Conservation (phyloP, 2,797 vertebrate species). For the Tenualosa thibaudeaui region DNA sequence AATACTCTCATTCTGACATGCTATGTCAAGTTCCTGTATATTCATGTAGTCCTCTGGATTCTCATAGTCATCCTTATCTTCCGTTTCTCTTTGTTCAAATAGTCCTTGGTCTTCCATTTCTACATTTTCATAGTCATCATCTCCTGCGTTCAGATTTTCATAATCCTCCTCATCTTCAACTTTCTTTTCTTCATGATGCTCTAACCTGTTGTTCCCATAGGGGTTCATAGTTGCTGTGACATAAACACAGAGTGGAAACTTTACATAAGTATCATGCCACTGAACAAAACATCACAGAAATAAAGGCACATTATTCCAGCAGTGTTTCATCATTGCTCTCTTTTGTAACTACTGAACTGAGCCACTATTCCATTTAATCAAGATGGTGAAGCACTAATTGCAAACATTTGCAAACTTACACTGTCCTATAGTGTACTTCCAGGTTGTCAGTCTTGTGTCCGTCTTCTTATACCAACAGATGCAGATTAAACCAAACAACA, state of each 20-base stretch:
- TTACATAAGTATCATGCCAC: too few species aligned
- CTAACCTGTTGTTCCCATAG: neutral
- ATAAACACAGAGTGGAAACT: neutral
- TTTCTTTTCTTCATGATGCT: neutral
- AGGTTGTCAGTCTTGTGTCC: neutral
- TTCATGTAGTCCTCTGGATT: neutral
- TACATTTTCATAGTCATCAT: conserved; percentile 13
- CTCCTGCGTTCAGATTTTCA: neutral
- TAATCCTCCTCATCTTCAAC: neutral
- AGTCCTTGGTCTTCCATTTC: neutral
- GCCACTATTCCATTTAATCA: neutral
- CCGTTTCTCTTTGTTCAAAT: neutral
- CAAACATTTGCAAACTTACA: neutral
- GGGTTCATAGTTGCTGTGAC: neutral
- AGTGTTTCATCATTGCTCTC: too few species aligned
- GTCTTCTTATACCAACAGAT: neutral
- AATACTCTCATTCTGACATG: neutral
- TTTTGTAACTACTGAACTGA: neutral
- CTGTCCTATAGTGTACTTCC: neutral
- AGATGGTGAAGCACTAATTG: neutral
- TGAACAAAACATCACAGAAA: too few species aligned
- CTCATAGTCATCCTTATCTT: neutral
- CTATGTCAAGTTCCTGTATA: neutral
- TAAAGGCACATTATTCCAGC: too few species aligned
- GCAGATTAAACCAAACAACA: neutral